These are phyloP conservation scores for Phlogophora meticulosa DNA, from an alignment of 2,888 invertebrate species.

Conservation along the genomic window DNA sequence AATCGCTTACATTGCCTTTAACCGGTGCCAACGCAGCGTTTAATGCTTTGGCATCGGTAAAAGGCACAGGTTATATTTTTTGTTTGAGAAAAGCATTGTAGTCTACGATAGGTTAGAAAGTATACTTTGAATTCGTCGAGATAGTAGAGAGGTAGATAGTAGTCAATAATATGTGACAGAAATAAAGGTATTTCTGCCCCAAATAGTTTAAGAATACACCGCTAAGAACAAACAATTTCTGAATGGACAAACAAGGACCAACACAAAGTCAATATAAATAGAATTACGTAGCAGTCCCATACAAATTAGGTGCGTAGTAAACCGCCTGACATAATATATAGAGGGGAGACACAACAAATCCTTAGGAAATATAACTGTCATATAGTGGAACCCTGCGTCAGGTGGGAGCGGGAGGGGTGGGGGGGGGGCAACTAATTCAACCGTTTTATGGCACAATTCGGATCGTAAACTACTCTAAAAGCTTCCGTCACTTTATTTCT, in stretches of 20 bases:
- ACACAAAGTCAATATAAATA: slow-evolving; percentile 29
- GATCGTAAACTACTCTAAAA: slow-evolving; percentile 65
- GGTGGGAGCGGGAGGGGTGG: slow-evolving; percentile 21
- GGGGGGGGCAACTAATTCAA: slow-evolving; percentile 57
- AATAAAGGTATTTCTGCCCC: background rate
- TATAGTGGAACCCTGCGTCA: slow-evolving; percentile 37
- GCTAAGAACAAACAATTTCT: slow-evolving; percentile 4
- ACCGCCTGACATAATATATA: slow-evolving; percentile 42
- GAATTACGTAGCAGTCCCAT: slow-evolving; percentile 36
- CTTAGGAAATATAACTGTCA: slow-evolving; percentile 59
- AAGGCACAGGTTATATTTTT: background rate
- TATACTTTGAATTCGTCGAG: background rate
- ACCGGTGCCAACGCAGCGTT: slow-evolving; percentile 16
- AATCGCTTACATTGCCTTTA: slow-evolving; percentile 47
- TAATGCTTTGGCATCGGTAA: background rate
- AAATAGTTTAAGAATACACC: background rate
- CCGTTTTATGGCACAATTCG: slow-evolving; percentile 60
- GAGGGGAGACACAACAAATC: slow-evolving; percentile 44
- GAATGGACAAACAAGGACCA: slow-evolving; percentile 22
- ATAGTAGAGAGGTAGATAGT: background rate
- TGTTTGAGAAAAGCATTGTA: background rate
- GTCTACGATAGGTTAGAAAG: background rate
- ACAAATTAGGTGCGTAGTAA: slow-evolving; percentile 37
- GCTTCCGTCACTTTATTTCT: slow-evolving; percentile 63
- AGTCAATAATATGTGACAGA: no score